These are phyloP conservation scores for Leptinotarsa undecemlineata DNA, from an alignment of 1,140 invertebrate species.

Conservation along the genomic window DNA sequence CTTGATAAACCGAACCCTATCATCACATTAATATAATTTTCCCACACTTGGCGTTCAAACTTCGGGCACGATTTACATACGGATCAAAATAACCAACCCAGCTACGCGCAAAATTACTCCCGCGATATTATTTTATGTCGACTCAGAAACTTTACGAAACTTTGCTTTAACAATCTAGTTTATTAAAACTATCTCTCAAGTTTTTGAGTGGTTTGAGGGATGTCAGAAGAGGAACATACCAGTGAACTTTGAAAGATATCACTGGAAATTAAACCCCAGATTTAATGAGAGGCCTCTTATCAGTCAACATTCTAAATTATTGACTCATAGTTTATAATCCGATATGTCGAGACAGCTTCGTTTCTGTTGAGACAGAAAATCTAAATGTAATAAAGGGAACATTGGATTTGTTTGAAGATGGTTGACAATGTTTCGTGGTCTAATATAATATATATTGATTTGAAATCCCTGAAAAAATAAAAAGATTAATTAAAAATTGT, in stretches of 20 bases:
- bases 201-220: slow-evolving; percentile 2
- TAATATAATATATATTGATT: too few species aligned
- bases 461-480: too few species aligned
- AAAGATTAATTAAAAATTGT: too few species aligned
- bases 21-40: slow-evolving; percentile 3
- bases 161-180: slow-evolving; percentile 19
- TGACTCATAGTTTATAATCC: too few species aligned
- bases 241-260: background rate
- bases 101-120: slow-evolving; percentile 17
- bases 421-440: too few species aligned
- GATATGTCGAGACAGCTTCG: too few species aligned
- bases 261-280: background rate
- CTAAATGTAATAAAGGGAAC: too few species aligned
- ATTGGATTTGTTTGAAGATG: too few species aligned
- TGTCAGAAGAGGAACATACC: background rate
- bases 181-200: slow-evolving; percentile 18
- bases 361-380: too few species aligned
- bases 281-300: too few species aligned
- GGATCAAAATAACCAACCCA: slow-evolving; percentile 1
- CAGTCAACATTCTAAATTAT: too few species aligned
- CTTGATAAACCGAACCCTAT: background rate
- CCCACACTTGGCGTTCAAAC: background rate
- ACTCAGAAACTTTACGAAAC: slow-evolving; percentile 12
- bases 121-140: slow-evolving; percentile 22
- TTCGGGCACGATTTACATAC: background rate